A percentile compares a stretch with the other conserved stretches of the same genome.
Evolutionary conservation across 2,797 vertebrate species (phyloP).

Genomic region (Dendrocincla fuliginosa): DNA sequence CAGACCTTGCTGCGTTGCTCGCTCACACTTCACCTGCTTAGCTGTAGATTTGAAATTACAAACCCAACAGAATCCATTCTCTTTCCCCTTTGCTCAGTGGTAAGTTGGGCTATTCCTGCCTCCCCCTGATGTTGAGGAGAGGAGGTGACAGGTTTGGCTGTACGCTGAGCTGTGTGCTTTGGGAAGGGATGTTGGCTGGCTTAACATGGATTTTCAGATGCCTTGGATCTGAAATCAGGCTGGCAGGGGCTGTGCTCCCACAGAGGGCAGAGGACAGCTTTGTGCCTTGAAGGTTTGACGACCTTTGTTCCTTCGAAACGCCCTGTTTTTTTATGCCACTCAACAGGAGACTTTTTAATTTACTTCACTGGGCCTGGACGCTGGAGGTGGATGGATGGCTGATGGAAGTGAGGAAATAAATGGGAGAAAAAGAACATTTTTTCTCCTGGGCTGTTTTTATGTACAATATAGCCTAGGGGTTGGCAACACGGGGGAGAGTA

Average conservation of each 20-base stretch:
- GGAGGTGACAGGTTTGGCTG: neutral
- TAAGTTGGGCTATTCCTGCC: neutral
- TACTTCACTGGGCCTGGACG: neutral
- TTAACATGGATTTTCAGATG: neutral
- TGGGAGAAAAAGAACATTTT: neutral
- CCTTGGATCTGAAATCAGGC: neutral
- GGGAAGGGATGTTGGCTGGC: neutral
- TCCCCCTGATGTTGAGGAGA: neutral
- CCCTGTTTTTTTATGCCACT: neutral
- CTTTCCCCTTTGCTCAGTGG: neutral
- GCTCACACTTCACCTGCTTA: neutral
- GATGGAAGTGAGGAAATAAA: neutral
- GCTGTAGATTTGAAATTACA: neutral
- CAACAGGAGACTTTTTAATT: slow-evolving; percentile 23
- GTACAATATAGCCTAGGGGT: neutral
- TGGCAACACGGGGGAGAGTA: neutral
- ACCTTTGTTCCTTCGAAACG: neutral
- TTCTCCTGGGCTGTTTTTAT: neutral
- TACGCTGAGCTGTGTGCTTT: rapidly evolving
- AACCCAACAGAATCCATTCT: neutral
- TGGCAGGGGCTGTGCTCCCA: neutral
- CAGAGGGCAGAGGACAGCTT: slow-evolving; percentile 13
- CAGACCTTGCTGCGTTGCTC: neutral
- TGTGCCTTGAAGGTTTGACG: slow-evolving; percentile 14
- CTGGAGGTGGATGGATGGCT: neutral